phyloP scores from a whole-genome alignment of 92 coral and sea anemone genomes.

The Bergia sp. region DNA sequence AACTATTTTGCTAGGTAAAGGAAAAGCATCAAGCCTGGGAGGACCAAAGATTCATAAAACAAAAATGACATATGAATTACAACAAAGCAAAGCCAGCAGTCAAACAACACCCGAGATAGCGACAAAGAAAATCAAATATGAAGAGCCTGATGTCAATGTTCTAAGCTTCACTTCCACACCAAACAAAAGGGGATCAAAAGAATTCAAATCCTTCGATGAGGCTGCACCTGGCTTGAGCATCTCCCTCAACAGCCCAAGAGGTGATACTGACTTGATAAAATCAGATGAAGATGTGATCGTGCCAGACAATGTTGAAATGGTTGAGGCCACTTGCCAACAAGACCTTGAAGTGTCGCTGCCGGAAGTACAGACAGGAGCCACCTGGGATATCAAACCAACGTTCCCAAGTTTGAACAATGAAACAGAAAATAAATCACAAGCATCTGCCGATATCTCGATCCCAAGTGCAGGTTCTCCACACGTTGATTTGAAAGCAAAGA shows the following conservation, averaged over 20 bases:
- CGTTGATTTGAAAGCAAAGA: no score
- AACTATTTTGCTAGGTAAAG: conserved; percentile 16
- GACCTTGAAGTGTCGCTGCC: conserved; percentile 19
- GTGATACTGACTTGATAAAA: not conserved
- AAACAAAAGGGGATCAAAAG: not conserved
- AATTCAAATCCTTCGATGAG: not conserved
- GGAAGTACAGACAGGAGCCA: not conserved
- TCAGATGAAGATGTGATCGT: conserved; percentile 14
- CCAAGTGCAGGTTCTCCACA: not conserved
- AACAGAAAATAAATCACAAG: not conserved
- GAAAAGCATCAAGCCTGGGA: not conserved
- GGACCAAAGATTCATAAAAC: conserved; percentile 14
- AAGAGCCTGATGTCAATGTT: not conserved
- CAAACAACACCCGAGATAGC: not conserved
- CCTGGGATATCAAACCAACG: not conserved
- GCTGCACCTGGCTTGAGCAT: not conserved
- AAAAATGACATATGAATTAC: conserved; percentile 11
- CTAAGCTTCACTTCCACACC: not conserved
- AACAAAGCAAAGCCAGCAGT: not conserved
- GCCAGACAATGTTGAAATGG: not conserved
- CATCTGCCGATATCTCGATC: not conserved
- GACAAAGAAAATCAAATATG: not conserved
- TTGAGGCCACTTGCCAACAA: not conserved
- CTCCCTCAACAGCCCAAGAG: not conserved
- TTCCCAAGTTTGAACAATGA: not conserved